Evolutionary conservation across 2,888 invertebrate species (phyloP), one percentile per base, ranked within the genome.

Genomic region (Nycteola revayana): DNA sequence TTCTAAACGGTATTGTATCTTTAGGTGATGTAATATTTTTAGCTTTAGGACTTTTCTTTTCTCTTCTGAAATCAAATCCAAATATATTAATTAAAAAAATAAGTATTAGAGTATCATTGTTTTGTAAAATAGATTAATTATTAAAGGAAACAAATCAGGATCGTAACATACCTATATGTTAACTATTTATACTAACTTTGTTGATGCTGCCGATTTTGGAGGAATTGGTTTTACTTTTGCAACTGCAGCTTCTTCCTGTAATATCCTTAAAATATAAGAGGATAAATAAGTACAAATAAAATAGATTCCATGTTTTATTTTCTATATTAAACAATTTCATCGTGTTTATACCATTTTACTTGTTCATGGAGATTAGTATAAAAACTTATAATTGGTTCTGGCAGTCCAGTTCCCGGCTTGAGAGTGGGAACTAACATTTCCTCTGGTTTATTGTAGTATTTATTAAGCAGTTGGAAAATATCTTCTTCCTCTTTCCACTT

Each of bases 401-500:
- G 86, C 32, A 81, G 42, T 9, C 74, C 78, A 8, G 34, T 32
- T 1, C 86, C 87, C 1, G 86, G 83, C 32, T 49, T 66, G 8
- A 82, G 59, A 20, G 70, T 74, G 9, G 86, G 84, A 3, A 88
- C 66, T 20, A 87, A 51, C 68, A 88, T 83, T 58, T 87, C 87
- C 7, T 78, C 75, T 0, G 85, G 85, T 38, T 78, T 82, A 40
- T 80, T 75, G 31, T 88, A 88, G 59, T 83, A 88, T 60, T 71
- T 84, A 46, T 66, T 60, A 1, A 88, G 53, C 30, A 87, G 54
- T 23, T 80, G 72, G 55, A 65, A 76, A n/a, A 80, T 60, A 37
- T 79, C 78, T 3, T 88, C 84, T 56, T 88, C 88, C 50, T 76
- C 67, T 41, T 72, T 63, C 86, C 86, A 87, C 47, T 79, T 71